Percentiles rank a stretch among this genome's conserved stretches.
Conservation (phyloP, 2,888 invertebrate species). For the Tetragonula carbonaria region DNA sequence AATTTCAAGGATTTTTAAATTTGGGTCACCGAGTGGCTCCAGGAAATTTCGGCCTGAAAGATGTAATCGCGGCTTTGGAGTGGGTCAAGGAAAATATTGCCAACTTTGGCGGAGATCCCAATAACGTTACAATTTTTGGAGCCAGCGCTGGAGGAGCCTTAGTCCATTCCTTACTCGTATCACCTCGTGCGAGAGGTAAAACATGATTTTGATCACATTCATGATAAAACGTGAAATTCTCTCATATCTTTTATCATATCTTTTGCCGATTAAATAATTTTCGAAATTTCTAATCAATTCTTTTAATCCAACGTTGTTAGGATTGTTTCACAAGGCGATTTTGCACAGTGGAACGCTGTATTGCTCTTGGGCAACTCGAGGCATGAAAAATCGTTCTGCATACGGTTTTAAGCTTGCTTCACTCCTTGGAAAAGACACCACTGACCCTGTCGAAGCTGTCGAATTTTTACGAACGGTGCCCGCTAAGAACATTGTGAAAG, state of each 20-base stretch:
- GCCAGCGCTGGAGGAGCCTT: constrained; percentile 71
- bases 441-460: constrained; percentile 66
- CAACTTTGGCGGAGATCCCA: constrained; percentile 75
- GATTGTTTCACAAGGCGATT: constrained; percentile 77
- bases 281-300: neutral
- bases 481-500: constrained; percentile 76
- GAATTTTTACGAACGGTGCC: constrained; percentile 68
- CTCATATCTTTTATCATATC: too few species aligned
- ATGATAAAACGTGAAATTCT: neutral
- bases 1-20: constrained; percentile 75
- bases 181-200: constrained; percentile 75
- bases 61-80: constrained; percentile 72
- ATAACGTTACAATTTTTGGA: constrained; percentile 77
- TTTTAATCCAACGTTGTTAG: constrained; percentile 45
- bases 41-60: constrained; percentile 79
- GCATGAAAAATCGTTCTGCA: constrained; percentile 43
- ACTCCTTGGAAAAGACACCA: constrained; percentile 66
- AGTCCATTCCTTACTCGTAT: constrained; percentile 68
- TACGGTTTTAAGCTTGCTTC: constrained; percentile 61
- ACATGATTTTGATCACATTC: too few species aligned
- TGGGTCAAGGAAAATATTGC: constrained; percentile 77
- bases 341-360: constrained; percentile 71
- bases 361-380: constrained; percentile 59
- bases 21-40: constrained; percentile 72
- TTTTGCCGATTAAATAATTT: neutral